Evolutionary conservation across 2,888 invertebrate genomes (phyloP).

Genomic region (Tenodera sinensis): DNA sequence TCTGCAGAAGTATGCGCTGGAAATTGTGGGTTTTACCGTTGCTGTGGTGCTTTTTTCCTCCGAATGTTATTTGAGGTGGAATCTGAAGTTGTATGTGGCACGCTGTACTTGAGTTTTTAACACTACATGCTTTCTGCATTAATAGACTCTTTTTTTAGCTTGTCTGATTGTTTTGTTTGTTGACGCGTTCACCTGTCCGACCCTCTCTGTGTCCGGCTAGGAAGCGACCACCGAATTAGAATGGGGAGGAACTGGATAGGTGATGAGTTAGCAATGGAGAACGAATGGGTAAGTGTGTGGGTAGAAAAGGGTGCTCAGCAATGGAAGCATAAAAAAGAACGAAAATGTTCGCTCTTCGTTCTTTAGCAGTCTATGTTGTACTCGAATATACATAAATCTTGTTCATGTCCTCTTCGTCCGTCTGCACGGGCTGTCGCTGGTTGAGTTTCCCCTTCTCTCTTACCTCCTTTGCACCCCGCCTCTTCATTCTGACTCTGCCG

Average conservation of each 20-base stretch:
- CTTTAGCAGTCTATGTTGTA: slow-evolving; percentile 8
- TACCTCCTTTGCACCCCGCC: not conserved
- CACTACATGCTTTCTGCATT: not conserved
- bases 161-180: not conserved
- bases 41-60: slow-evolving; percentile 1
- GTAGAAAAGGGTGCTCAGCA: not conserved
- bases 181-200: not conserved
- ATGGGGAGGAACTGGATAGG: slow-evolving; percentile 6
- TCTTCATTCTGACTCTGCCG: not conserved
- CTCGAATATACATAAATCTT: slow-evolving; percentile 23
- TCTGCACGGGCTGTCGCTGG: not conserved
- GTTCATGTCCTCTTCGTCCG: not conserved
- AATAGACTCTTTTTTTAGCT: not conserved
- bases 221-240: not conserved
- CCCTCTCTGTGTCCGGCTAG: not conserved
- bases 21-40: not conserved
- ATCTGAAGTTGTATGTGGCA: not conserved
- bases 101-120: not conserved
- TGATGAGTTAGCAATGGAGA: slow-evolving; percentile 12
- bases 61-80: not conserved
- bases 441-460: not conserved
- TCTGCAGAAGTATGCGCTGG: not conserved
- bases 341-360: not conserved
- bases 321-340: not conserved
- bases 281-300: not conserved